These are phyloP conservation scores for Atrichornis clamosus DNA, from an alignment of 2,113 vertebrate genomes.

Conservation along the genomic window DNA sequence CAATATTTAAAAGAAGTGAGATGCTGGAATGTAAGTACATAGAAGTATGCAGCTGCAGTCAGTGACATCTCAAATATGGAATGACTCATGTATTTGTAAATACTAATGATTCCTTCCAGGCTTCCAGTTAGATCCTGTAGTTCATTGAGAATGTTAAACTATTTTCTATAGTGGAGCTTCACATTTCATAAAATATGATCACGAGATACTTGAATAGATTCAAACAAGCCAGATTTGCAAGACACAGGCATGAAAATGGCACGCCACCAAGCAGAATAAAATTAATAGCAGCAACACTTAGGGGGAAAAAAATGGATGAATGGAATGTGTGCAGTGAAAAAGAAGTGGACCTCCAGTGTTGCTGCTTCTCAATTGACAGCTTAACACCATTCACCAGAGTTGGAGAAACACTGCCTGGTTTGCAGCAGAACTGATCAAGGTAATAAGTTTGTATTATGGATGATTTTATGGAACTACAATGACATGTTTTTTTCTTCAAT, in stretches of 20 bases:
- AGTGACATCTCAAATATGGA: not conserved
- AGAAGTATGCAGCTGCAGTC: not conserved
- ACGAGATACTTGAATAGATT: not conserved
- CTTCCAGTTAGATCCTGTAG: not conserved
- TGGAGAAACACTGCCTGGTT: not conserved
- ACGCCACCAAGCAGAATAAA: not conserved
- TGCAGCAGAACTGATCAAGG: not conserved
- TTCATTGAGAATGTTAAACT: not conserved
- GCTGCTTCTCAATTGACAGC: not conserved
- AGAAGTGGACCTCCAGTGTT: not conserved
- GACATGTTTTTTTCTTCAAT: not conserved
- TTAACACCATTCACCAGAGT: not conserved
- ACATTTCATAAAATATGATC: not conserved
- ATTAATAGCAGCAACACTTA: not conserved
- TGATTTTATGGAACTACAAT: not conserved
- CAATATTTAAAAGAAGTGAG: not conserved
- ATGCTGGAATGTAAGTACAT: not conserved
- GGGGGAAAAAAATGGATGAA: not conserved
- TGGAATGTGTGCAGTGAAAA: not conserved
- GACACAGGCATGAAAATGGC: not conserved
- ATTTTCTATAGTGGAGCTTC: not conserved
- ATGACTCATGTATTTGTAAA: not conserved
- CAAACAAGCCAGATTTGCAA: not conserved
- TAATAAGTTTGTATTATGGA: not conserved
- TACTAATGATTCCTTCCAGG: not conserved